A percentile compares a stretch with the other conserved stretches of the same genome.
These are phyloP conservation scores for Eutolmus rufibarbis DNA, from an alignment of 2,888 invertebrate genomes.

Conservation along the genomic window DNA sequence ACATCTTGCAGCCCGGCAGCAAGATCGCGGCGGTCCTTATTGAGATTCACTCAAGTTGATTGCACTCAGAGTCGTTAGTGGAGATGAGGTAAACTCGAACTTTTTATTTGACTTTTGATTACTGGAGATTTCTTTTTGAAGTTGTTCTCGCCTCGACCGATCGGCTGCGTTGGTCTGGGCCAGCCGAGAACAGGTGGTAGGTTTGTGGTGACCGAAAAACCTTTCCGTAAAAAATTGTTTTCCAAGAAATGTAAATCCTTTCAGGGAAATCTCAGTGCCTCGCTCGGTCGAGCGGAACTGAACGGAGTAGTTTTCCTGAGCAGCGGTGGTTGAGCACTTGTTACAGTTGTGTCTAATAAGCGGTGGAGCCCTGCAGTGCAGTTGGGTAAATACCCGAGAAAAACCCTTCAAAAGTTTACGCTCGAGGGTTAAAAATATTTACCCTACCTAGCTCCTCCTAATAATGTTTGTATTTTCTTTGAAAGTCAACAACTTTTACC, in stretches of 20 bases:
- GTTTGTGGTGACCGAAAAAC: neutral
- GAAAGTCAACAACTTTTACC: neutral
- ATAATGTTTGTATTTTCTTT: slow-evolving; percentile 15
- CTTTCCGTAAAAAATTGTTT: slow-evolving; percentile 10
- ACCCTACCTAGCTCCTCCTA: neutral
- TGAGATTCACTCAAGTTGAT: slow-evolving; percentile 41
- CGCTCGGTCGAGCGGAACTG: neutral
- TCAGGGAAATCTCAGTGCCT: neutral
- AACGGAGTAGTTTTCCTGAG: neutral
- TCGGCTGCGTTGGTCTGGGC: neutral
- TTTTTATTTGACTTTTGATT: slow-evolving; percentile 36
- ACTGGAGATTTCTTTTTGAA: slow-evolving; percentile 32
- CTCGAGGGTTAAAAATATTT: slow-evolving; percentile 11
- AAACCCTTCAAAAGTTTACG: neutral
- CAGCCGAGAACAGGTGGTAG: neutral
- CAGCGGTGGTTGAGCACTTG: slow-evolving; percentile 12
- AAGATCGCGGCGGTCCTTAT: slow-evolving; percentile 19
- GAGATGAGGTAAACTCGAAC: slow-evolving; percentile 36
- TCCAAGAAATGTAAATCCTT: slow-evolving; percentile 33
- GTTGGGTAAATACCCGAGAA: neutral
- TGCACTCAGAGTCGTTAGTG: slow-evolving; percentile 34
- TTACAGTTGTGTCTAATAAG: slow-evolving; percentile 10
- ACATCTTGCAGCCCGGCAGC: neutral
- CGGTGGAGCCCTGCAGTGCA: neutral
- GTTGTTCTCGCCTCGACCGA: neutral